A percentile compares a stretch with the other conserved stretches of the same genome.
Evolutionary conservation across 2,113 vertebrate species (phyloP).

Genomic region (Sinosuthora webbiana): DNA sequence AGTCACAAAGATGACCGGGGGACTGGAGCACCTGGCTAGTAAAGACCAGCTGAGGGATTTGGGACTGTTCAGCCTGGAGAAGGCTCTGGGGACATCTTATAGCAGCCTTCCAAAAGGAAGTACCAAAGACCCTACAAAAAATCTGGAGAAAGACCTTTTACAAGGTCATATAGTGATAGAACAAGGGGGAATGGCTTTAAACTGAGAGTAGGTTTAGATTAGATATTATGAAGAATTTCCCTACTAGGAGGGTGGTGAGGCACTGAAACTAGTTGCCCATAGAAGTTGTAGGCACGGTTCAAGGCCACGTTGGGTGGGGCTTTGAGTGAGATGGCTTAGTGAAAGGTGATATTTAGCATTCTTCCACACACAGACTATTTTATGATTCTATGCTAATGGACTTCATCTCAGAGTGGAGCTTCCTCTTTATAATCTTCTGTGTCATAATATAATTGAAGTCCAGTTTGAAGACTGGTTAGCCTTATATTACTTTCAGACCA

Average conservation of each 20-base stretch:
- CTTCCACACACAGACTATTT: neutral
- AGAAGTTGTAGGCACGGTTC: neutral
- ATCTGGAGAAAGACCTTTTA: neutral
- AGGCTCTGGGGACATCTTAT: neutral
- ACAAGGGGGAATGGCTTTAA: neutral
- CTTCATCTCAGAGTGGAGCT: neutral
- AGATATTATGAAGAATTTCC: neutral
- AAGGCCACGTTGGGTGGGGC: neutral
- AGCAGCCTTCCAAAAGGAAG: neutral
- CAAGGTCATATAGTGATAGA: neutral
- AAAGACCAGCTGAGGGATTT: neutral
- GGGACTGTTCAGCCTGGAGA: neutral
- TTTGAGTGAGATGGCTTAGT: neutral
- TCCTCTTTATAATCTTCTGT: neutral
- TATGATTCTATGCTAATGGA: neutral
- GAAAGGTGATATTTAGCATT: neutral
- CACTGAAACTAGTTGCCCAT: rapidly evolving
- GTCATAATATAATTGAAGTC: neutral
- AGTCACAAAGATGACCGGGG: neutral
- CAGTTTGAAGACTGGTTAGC: neutral
- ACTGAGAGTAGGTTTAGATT: neutral
- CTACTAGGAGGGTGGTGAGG: neutral
- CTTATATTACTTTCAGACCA: neutral
- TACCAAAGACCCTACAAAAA: neutral
- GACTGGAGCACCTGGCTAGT: neutral